These are phyloP conservation scores for Sinhomidia bicolor DNA, from an alignment of 2,888 invertebrate species.

Conservation along the genomic window DNA sequence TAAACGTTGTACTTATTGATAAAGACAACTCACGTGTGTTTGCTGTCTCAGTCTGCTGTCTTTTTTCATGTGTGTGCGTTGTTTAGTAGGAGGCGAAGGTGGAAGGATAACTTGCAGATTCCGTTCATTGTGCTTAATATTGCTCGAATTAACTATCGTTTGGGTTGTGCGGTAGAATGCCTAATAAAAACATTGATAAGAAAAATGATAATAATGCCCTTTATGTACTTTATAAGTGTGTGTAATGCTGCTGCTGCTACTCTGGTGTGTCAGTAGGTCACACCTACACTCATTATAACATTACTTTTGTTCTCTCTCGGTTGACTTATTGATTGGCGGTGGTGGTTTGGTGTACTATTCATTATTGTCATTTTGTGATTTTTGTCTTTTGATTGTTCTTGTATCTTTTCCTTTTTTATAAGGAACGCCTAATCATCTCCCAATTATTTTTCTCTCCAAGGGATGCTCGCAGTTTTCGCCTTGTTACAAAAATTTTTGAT, in stretches of 20 bases:
- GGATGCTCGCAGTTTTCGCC: too few relatives aligned
- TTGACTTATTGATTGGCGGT: conserved; percentile 40
- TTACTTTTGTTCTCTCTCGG: conserved; percentile 33
- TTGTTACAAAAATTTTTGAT: too few relatives aligned
- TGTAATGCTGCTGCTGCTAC: conserved; percentile 29
- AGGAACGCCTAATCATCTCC: conserved; percentile 64
- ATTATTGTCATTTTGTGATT: conserved; percentile 27
- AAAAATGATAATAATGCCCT: conserved; percentile 39
- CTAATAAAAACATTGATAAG: conserved; percentile 2
- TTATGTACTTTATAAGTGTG: conserved; percentile 17
- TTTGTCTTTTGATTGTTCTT: not conserved
- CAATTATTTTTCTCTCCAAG: conserved; percentile 54
- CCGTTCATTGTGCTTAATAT: not conserved
- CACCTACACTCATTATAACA: conserved; percentile 58
- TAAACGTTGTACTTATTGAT: too few relatives aligned
- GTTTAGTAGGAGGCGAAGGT: conserved; percentile 2
- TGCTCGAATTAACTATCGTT: not conserved
- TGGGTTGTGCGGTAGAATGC: not conserved
- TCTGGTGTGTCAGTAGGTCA: conserved; percentile 73
- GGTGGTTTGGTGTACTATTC: conserved; percentile 20
- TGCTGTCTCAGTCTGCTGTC: too few relatives aligned
- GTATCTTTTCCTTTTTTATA: not conserved
- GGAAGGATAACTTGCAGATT: not conserved
- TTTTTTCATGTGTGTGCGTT: not conserved
- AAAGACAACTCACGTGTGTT: too few relatives aligned